A percentile compares a stretch with the other conserved stretches of the same genome.
Evolutionary conservation across 1,140 invertebrate species (phyloP).

Genomic region (Drosophila grimshawi): DNA sequence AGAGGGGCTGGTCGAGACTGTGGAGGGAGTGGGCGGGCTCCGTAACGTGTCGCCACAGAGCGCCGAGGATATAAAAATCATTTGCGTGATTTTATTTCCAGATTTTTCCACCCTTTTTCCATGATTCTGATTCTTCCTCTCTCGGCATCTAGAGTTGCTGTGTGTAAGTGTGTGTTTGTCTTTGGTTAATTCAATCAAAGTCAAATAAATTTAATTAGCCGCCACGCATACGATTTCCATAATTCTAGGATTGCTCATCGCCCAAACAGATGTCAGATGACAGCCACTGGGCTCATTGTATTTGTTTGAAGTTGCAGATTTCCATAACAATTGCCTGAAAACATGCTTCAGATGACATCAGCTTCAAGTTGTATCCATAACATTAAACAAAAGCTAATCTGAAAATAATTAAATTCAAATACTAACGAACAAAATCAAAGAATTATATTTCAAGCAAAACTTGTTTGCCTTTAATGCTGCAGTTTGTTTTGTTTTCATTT

Average conservation of each 20-base stretch:
- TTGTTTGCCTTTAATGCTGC: background rate
- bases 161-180: constrained; percentile 2
- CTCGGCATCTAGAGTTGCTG: background rate
- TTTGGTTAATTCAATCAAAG: constrained; percentile 68
- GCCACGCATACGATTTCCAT: constrained; percentile 55
- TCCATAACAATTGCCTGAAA: background rate
- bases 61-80: constrained; percentile 62
- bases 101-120: constrained; percentile 40
- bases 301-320: background rate
- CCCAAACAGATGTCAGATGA: background rate
- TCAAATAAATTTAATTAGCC: constrained; percentile 74
- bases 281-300: background rate
- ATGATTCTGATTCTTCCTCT: background rate
- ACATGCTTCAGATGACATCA: background rate
- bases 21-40: background rate
- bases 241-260: constrained; percentile 15
- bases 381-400: background rate
- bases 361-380: background rate
- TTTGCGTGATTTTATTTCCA: constrained; percentile 75
- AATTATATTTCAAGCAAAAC: background rate
- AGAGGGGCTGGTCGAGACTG: background rate
- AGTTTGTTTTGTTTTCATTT: background rate
- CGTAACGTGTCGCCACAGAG: constrained; percentile 44
- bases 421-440: background rate
- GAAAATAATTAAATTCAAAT: background rate